Evolutionary conservation across 2,797 vertebrate genomes (phyloP), one percentile per base, ranked within the genome.

Genomic region (Mormyrops attenuatus): DNA sequence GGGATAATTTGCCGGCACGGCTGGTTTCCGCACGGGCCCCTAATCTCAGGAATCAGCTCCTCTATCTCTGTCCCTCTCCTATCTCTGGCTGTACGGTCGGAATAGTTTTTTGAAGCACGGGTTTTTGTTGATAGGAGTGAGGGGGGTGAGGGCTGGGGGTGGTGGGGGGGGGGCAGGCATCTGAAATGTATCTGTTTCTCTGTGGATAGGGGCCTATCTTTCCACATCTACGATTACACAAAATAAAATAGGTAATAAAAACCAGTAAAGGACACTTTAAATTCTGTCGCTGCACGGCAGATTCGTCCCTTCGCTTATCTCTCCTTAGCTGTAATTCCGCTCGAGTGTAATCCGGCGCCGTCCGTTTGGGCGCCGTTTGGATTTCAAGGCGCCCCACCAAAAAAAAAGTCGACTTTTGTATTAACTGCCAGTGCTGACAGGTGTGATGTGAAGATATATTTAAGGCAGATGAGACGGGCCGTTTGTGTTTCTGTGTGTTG

Each of bases 91-190:
- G 49, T 57, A 87, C 26, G 15, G 49, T 30, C 52, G 50, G 26
- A 86, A 30, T 53, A 49, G 26, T 86, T 85, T 50, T 86, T 86
- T 30, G 85, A 86, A 86, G 85, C 85, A 17, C 11, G 13, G 47
- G 26, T 86, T 57, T 87, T 57, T 87, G 44, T 52, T 52, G 49
- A 53, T 85, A 85, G 50, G 85, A 55, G 49, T 26, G 26, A 7
- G 47, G 9, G n/a, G 50, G 11, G 47, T 30, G 85, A 11, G 7
- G 77, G 44, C 8, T 6, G 15, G 15, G 44, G 93, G 93, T 92
- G 91, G 93, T 92, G 91, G 93, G 5, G 38, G 7, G 1, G 57
- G 89, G 91, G 89, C 91, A 91, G 91, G 92, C 30, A 17, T 87
- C 38, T 57, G 85, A 84, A 84, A 84, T 84, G 44, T 49, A n/a